Conservation (phyloP, 2,888 invertebrate species). For the Notocelia uddmanniana region DNA sequence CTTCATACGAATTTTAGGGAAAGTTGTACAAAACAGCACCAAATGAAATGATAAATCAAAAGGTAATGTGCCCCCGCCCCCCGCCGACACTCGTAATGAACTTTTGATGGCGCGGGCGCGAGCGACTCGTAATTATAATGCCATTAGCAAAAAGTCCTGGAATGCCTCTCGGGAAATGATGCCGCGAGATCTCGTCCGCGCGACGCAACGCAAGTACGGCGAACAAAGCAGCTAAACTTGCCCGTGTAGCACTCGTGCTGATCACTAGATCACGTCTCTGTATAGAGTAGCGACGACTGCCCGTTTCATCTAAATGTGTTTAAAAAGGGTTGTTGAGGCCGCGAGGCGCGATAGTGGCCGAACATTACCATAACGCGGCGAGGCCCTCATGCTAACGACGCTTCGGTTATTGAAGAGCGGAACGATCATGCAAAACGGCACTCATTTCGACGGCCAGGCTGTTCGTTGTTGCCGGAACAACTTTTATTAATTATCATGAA, state of each 20-base stretch:
- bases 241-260: background rate
- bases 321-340: background rate
- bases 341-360: background rate
- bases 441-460: background rate
- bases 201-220: background rate
- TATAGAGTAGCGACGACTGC: background rate
- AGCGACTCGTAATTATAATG: constrained; percentile 40
- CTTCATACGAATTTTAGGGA: constrained; percentile 25
- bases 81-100: constrained; percentile 42
- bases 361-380: constrained; percentile 26
- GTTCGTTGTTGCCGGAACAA: background rate
- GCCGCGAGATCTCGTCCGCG: background rate
- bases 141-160: constrained; percentile 44
- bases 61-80: constrained; percentile 33
- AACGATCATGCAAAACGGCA: constrained; percentile 7
- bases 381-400: constrained; percentile 15
- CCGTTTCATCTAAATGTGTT: background rate
- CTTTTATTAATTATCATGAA: background rate
- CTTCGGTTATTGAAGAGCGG: constrained; percentile 18
- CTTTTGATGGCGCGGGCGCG: constrained; percentile 41
- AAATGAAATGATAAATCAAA: constrained; percentile 45
- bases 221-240: background rate
- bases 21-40: constrained; percentile 30
- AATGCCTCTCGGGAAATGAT: constrained; percentile 24
- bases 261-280: background rate